Conservation (phyloP, 2,113 vertebrate genomes). For the Anas platyrhynchos region DNA sequence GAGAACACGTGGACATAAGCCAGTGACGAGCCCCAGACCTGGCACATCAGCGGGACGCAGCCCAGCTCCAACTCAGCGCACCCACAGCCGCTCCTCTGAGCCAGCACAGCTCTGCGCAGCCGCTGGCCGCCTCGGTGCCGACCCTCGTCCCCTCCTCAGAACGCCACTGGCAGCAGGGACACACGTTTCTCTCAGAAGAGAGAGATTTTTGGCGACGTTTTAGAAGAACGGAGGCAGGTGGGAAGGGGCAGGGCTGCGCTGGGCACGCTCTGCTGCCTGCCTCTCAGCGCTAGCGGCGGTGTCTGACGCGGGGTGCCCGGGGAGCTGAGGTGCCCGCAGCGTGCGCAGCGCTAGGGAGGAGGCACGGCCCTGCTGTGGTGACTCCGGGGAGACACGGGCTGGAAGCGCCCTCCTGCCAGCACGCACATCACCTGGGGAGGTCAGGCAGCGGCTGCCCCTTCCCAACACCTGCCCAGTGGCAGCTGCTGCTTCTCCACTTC, state of each 20-base stretch:
- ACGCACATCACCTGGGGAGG: neutral
- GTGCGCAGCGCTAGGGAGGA: no score
- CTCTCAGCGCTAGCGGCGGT: neutral
- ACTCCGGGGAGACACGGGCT: neutral
- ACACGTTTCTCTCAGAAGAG: neutral
- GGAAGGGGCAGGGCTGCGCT: neutral
- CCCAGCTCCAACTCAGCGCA: neutral
- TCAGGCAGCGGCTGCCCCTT: neutral
- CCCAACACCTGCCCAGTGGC: neutral
- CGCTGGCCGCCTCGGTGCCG: neutral
- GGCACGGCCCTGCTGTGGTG: neutral
- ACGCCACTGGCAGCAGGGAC: neutral
- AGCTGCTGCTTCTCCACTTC: neutral
- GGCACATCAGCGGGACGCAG: neutral
- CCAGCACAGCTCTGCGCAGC: neutral
- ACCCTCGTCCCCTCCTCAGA: neutral
- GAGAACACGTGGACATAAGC: neutral
- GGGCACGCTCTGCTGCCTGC: neutral
- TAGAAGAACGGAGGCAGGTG: neutral
- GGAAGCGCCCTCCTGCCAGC: neutral
- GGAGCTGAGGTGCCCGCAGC: neutral
- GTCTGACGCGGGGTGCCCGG: neutral
- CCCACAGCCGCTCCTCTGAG: neutral
- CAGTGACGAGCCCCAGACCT: neutral
- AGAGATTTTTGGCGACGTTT: neutral